These are phyloP conservation scores for Drosophila repletoides DNA, from an alignment of 1,140 invertebrate genomes.

Conservation along the genomic window DNA sequence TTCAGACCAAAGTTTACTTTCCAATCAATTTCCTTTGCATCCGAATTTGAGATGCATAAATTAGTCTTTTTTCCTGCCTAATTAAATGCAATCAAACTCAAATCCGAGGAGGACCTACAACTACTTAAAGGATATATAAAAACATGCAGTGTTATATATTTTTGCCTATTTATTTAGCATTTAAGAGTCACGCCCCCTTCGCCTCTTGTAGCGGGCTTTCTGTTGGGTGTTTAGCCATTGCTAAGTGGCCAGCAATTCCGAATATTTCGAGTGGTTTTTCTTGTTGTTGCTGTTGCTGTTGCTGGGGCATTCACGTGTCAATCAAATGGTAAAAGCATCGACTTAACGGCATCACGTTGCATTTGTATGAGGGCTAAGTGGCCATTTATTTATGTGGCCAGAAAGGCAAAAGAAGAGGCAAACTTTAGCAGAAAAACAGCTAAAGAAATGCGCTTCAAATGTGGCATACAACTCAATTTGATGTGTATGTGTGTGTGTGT, in stretches of 20 bases:
- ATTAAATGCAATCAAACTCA: too few relatives aligned
- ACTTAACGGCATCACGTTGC: slow-evolving; percentile 44
- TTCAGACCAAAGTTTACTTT: too few relatives aligned
- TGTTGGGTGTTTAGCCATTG: slow-evolving; percentile 36
- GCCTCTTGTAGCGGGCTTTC: not conserved
- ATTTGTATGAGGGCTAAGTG: slow-evolving; percentile 39
- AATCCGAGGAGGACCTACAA: too few relatives aligned
- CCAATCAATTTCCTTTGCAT: too few relatives aligned
- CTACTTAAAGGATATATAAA: too few relatives aligned
- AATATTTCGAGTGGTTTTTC: slow-evolving; percentile 11
- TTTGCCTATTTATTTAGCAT: slow-evolving; percentile 14
- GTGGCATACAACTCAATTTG: too few relatives aligned
- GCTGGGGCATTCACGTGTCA: slow-evolving; percentile 39
- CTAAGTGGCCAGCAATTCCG: slow-evolving; percentile 49
- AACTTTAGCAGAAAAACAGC: slow-evolving; percentile 20
- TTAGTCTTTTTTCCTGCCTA: too few relatives aligned
- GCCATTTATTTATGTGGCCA: slow-evolving; percentile 38
- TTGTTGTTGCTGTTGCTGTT: slow-evolving; percentile 8
- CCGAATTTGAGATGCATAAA: too few relatives aligned
- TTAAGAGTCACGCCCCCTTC: not conserved
- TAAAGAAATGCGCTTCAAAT: slow-evolving; percentile 30
- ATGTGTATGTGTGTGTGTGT: not conserved
- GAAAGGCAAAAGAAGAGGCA: not conserved
- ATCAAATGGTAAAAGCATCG: slow-evolving; percentile 64
- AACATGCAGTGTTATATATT: too few relatives aligned